These are phyloP conservation scores for Misgurnus anguillicaudatus DNA, from an alignment of 2,113 vertebrate genomes.

Conservation along the genomic window DNA sequence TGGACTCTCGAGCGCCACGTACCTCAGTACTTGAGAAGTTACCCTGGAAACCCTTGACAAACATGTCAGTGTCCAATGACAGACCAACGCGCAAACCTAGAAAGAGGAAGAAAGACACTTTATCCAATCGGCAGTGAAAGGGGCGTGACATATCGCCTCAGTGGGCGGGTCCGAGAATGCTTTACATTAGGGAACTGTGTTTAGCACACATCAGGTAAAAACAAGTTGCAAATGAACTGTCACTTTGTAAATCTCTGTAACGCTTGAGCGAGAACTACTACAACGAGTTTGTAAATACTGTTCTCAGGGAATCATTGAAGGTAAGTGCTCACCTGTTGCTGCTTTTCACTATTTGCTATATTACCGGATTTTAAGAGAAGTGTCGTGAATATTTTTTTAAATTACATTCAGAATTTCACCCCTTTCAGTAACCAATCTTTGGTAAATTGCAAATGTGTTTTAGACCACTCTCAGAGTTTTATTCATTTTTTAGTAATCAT, in stretches of 20 bases:
- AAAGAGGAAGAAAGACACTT: neutral
- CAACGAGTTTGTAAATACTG: neutral
- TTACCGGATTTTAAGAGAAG: neutral
- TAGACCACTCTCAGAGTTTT: neutral
- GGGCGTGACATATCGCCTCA: neutral
- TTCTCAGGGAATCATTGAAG: constrained; percentile 1
- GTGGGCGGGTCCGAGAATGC: neutral
- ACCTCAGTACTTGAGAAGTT: constrained; percentile 58
- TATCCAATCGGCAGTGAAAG: neutral
- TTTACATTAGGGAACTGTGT: neutral
- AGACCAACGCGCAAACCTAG: constrained; percentile 56
- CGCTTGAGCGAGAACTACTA: neutral
- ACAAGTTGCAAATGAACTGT: constrained; percentile 24
- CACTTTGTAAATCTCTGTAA: neutral
- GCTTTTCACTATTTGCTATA: no score
- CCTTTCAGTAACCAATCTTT: neutral
- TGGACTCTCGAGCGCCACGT: constrained; percentile 67
- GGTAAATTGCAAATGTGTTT: neutral
- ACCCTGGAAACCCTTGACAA: constrained; percentile 49
- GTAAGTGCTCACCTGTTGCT: constrained; percentile 32
- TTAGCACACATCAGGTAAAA: constrained; percentile 10
- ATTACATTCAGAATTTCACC: neutral
- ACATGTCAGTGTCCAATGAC: constrained; percentile 60
- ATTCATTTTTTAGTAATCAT: neutral
- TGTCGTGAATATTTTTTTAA: no score